These are phyloP conservation scores for Branchellion lobata DNA, from an alignment of 2,888 invertebrate species.

Conservation along the genomic window DNA sequence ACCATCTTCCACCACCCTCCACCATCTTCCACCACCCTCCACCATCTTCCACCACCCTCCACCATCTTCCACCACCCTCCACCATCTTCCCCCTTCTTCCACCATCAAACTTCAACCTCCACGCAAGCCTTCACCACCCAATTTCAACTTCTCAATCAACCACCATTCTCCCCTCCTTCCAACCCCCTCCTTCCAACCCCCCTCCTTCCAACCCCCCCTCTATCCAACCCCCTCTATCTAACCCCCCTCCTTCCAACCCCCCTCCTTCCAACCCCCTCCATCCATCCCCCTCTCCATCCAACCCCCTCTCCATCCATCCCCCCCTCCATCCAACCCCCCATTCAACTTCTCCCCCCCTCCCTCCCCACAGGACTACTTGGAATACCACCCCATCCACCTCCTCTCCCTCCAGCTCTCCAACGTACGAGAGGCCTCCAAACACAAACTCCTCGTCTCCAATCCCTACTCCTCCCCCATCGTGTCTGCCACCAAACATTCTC, in stretches of 20 bases:
- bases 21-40: neutral
- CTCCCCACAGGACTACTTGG: conserved; percentile 58
- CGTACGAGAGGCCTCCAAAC: conserved; percentile 58
- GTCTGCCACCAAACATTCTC: conserved; percentile 42
- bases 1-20: too few relatives aligned
- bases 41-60: neutral
- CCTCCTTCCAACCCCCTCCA: too few relatives aligned
- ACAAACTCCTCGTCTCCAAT: conserved; percentile 56
- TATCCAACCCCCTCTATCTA: conserved; percentile 55
- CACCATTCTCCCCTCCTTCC: conserved; percentile 19
- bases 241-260: too few relatives aligned
- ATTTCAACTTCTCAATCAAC: neutral
- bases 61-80: neutral
- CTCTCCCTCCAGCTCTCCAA: conserved; percentile 59
- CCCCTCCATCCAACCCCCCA: neutral
- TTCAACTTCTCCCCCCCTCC: neutral
- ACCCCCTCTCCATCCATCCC: too few relatives aligned
- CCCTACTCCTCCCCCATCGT: conserved; percentile 49
- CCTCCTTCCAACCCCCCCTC: conserved; percentile 59
- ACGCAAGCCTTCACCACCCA: too few relatives aligned
- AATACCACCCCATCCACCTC: conserved; percentile 58
- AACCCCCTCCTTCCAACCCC: conserved; percentile 58
- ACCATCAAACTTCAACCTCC: too few relatives aligned
- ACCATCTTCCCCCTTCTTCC: too few relatives aligned
- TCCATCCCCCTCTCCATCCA: too few relatives aligned